A percentile compares a stretch with the other conserved stretches of the same genome.
Evolutionary conservation across 2,888 invertebrate species (phyloP).

Genomic region (Galeruca laticollis): DNA sequence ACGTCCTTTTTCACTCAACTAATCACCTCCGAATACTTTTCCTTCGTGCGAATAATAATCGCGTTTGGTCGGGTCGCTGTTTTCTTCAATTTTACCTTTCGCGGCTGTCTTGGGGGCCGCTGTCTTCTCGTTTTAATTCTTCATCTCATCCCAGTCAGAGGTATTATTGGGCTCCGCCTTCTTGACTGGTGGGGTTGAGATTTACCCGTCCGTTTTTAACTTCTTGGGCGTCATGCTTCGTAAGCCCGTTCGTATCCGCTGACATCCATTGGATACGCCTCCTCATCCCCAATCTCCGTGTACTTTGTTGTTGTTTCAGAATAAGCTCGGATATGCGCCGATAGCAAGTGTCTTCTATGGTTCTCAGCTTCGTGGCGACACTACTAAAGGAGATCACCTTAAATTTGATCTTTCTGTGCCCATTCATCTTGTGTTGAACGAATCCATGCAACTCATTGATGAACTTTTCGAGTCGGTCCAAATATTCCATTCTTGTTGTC

Average conservation of each 20-base stretch:
- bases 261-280: too few relatives aligned
- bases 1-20: too few relatives aligned
- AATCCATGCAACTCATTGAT: neutral
- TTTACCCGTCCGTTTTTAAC: neutral
- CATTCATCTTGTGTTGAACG: neutral
- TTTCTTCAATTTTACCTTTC: too few relatives aligned
- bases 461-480: neutral
- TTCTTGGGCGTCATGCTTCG: neutral
- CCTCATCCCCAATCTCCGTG: too few relatives aligned
- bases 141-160: neutral
- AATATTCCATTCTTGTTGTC: neutral
- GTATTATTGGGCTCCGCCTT: constrained; percentile 9
- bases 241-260: constrained; percentile 10
- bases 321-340: neutral
- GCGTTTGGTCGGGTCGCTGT: too few relatives aligned
- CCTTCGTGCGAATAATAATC: too few relatives aligned
- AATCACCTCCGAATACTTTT: too few relatives aligned
- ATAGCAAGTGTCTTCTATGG: neutral
- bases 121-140: neutral
- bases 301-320: constrained; percentile 13
- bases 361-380: constrained; percentile 9
- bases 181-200: constrained; percentile 4
- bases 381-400: neutral
- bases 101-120: constrained; percentile 8
- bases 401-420: neutral